Evolutionary conservation across 2,888 invertebrate genomes (phyloP).

Genomic region (Mythimna lalbum): DNA sequence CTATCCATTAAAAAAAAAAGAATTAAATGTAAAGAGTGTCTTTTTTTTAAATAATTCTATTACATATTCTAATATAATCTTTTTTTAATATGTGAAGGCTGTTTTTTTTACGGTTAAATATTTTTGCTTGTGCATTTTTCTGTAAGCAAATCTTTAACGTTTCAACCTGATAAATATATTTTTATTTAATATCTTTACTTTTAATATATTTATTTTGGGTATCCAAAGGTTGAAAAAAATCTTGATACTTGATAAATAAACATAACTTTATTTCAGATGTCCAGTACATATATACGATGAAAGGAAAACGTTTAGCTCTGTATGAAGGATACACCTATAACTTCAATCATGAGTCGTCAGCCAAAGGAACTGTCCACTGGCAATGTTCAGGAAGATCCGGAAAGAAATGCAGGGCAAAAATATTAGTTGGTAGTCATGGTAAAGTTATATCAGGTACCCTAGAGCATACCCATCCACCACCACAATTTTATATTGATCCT

Average conservation of each 20-base stretch:
- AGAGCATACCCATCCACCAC: constrained; percentile 31
- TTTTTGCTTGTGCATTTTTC: neutral
- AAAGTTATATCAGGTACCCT: constrained; percentile 5
- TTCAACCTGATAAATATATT: neutral
- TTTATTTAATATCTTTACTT: no score
- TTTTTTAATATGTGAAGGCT: no score
- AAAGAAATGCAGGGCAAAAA: constrained; percentile 27
- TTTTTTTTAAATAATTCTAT: no score
- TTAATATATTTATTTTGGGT: no score
- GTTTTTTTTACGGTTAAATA: no score
- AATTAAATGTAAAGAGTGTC: no score
- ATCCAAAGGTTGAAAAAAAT: no score
- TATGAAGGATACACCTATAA: neutral
- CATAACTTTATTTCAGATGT: constrained; percentile 6
- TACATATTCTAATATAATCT: no score
- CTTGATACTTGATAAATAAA: neutral
- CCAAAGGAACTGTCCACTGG: constrained; percentile 14
- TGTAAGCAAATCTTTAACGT: neutral
- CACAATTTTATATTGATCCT: constrained; percentile 12
- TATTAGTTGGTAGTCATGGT: constrained; percentile 5
- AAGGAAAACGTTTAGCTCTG: neutral
- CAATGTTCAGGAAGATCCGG: constrained; percentile 14
- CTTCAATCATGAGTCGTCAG: neutral
- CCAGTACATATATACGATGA: neutral
- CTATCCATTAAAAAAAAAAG: no score